Percentiles rank a stretch among this genome's conserved stretches.
Conservation (phyloP, 2,797 vertebrate species). For the Parambassis ranga region DNA sequence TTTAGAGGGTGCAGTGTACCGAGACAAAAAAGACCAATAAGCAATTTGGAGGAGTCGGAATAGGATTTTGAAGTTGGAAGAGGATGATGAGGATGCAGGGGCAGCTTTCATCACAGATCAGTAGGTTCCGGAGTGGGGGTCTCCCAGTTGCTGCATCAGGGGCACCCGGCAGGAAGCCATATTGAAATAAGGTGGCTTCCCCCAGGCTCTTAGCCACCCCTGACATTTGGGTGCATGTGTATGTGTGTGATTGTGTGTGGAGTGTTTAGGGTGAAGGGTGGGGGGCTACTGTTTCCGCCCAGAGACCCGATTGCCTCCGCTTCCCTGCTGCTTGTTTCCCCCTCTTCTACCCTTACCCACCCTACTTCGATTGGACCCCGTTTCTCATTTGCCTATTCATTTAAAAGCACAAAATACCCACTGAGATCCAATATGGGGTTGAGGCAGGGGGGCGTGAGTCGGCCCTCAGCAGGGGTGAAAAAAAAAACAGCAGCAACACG, state of each 20-base stretch:
- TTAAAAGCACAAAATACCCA: conserved; percentile 84
- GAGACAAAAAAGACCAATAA: conserved; percentile 66
- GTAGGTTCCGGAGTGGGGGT: conserved; percentile 69
- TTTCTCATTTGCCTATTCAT: conserved; percentile 86
- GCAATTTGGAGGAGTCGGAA: conserved; percentile 79
- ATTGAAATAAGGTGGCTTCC: conserved; percentile 78
- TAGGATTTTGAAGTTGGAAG: conserved; percentile 79
- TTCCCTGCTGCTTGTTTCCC: conserved; percentile 70
- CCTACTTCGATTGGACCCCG: conserved; percentile 63
- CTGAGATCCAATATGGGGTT: conserved; percentile 87
- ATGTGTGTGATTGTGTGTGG: conserved; percentile 35
- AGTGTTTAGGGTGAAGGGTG: conserved; percentile 64
- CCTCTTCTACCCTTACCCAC: conserved; percentile 51
- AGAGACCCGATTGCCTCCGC: conserved; percentile 76
- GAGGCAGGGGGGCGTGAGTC: conserved; percentile 79
- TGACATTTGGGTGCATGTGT: conserved; percentile 69
- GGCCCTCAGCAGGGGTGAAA: conserved; percentile 77
- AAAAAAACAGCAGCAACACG: conserved; percentile 73
- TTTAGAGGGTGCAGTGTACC: conserved; percentile 43
- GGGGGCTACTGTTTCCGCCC: conserved; percentile 72
- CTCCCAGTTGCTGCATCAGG: conserved; percentile 73
- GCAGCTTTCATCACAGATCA: conserved; percentile 83
- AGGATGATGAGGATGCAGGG: conserved; percentile 67
- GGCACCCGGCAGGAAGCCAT: conserved; percentile 69
- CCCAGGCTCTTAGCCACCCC: conserved; percentile 73